These are phyloP conservation scores for Ephestia elutella DNA, from an alignment of 1,140 invertebrate genomes.

Conservation along the genomic window DNA sequence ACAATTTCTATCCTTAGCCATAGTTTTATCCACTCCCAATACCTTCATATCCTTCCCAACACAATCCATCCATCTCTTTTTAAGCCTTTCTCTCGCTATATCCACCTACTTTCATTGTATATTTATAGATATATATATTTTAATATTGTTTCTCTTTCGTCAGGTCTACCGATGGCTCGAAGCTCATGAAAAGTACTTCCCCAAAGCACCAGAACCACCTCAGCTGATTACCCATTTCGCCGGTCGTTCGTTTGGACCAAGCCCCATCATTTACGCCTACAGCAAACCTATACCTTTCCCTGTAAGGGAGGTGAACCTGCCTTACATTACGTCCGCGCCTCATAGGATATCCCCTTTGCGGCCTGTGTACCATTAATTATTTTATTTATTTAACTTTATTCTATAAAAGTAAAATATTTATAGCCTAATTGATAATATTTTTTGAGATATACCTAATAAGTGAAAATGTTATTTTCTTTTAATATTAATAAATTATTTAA, in stretches of 20 bases:
- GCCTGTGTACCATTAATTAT: neutral
- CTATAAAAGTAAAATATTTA: too few relatives aligned
- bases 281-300: neutral
- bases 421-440: too few relatives aligned
- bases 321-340: slow-evolving; percentile 8
- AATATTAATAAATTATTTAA: neutral
- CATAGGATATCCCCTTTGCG: slow-evolving; percentile 10
- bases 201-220: neutral
- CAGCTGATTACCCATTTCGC: neutral
- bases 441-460: too few relatives aligned
- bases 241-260: slow-evolving; percentile 3
- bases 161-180: slow-evolving; percentile 20
- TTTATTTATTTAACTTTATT: too few relatives aligned
- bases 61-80: too few relatives aligned
- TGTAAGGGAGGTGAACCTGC: neutral
- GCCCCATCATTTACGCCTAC: slow-evolving; percentile 1
- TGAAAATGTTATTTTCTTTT: neutral
- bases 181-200: slow-evolving; percentile 13
- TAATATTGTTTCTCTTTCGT: neutral
- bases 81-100: too few relatives aligned
- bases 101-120: too few relatives aligned
- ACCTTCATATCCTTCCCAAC: too few relatives aligned
- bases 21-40: too few relatives aligned
- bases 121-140: too few relatives aligned
- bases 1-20: too few relatives aligned